Evolutionary conservation across 2,888 invertebrate genomes (phyloP).

Genomic region (Aphidius colemani): DNA sequence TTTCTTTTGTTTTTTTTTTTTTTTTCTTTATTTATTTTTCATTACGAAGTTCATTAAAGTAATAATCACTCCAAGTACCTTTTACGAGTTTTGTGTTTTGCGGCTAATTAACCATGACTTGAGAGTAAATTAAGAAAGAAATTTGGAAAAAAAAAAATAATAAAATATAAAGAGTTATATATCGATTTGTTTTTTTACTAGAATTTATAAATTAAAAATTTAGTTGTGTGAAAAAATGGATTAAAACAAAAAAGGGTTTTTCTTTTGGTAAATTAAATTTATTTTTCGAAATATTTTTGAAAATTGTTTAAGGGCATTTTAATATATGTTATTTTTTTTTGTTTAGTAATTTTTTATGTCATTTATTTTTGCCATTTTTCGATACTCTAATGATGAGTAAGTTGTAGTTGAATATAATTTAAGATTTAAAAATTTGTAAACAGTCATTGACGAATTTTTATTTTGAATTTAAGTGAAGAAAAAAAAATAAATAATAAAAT

Average conservation of each 20-base stretch:
- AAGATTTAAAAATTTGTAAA: too few species aligned
- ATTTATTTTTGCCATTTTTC: too few species aligned
- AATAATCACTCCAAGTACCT: slow-evolving; percentile 14
- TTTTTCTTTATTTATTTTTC: too few species aligned
- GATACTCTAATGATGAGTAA: too few species aligned
- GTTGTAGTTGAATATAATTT: too few species aligned
- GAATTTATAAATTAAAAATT: slow-evolving; percentile 33
- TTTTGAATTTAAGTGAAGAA: too few species aligned
- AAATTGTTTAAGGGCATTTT: not conserved
- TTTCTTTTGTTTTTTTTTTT: too few species aligned
- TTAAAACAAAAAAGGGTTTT: not conserved
- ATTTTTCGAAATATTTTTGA: not conserved
- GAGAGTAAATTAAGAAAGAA: slow-evolving; percentile 6
- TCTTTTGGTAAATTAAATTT: not conserved
- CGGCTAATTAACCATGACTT: slow-evolving; percentile 16
- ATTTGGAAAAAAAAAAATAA: slow-evolving; percentile 5
- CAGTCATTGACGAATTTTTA: too few species aligned
- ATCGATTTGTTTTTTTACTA: slow-evolving; percentile 44
- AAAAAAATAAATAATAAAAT: too few species aligned
- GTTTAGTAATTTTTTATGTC: too few species aligned
- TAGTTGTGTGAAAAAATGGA: slow-evolving; percentile 13
- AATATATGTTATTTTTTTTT: too few species aligned
- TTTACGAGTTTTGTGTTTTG: slow-evolving; percentile 6
- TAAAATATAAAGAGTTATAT: slow-evolving; percentile 2
- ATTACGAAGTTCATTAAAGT: too few species aligned